Conservation (phyloP, 2,797 vertebrate species). For the Notoglanidium macrostoma region DNA sequence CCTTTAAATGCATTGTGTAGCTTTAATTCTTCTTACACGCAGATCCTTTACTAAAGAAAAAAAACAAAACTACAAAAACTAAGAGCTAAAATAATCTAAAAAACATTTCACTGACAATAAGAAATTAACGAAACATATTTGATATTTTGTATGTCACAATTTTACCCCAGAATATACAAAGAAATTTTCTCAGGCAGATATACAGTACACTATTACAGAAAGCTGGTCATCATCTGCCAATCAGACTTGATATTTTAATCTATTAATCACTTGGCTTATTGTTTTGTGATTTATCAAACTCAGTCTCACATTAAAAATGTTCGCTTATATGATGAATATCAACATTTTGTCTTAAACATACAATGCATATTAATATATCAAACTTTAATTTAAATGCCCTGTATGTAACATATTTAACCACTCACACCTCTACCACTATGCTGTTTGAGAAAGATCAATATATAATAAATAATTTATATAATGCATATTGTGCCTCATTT, state of each 20-base stretch:
- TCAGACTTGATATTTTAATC: too few relatives aligned
- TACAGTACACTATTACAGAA: too few relatives aligned
- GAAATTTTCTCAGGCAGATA: neutral
- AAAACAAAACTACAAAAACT: neutral
- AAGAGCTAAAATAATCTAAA: neutral
- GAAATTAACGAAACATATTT: neutral
- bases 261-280: too few relatives aligned
- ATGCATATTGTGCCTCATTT: neutral
- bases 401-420: neutral
- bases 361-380: neutral
- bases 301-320: too few relatives aligned
- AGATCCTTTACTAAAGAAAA: neutral
- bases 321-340: too few relatives aligned
- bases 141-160: neutral
- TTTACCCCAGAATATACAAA: neutral
- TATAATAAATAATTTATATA: neutral
- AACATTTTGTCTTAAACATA: neutral
- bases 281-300: too few relatives aligned
- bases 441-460: neutral
- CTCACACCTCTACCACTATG: neutral
- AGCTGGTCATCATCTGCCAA: too few relatives aligned
- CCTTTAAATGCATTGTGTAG: neutral
- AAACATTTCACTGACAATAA: neutral
- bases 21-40: neutral
- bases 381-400: neutral